Base-by-base conservation (phyloP, 2,113 vertebrate species). In the Podocnemis expansa region DNA sequence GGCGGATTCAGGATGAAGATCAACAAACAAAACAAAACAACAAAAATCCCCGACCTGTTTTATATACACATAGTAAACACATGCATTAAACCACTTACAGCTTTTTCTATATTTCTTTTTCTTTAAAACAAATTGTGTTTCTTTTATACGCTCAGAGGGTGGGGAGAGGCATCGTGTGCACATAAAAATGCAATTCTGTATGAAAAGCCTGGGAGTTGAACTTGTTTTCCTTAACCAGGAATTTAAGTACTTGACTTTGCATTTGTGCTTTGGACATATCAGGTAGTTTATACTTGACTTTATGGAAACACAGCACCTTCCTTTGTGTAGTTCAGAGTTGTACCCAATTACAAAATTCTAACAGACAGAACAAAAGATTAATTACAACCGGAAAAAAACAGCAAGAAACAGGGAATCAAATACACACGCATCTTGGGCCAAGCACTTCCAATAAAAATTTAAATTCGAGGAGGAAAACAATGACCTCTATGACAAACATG, bases 161-260 rank as follows among this genome's bases (percentile, higher is more conserved):
- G 56, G 41, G 34, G 41, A 38, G 56, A 83, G 89, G 88, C 85
- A 55, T 70, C 88, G 90, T 79, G 86, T 76, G 49, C 85, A 88
- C 70, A 45, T 43, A 78, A 88, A 94, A 96, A 55, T 89, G 73
- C 82, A 81, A 90, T 88, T 87, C 80, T 49, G n/a, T 78, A 78
- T 84, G 88, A 90, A 3, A 43, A 5, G 58, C 88, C 86, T 87
- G 85, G 90, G 78, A 91, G 89, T 95, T 96, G 95, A 97, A 97
- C 96, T 97, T 97, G 94, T 97, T 97, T 96, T 95, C 73, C 85
- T 95, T 81, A 94, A 94, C 93, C 67, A 80, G 94, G 92, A 91
- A 93, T 95, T 95, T 56, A 92, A 96, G 95, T 76, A 96, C 96
- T 97, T 96, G 96, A 97, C 95, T 97, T 97, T 96, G 96, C 84